Base-by-base conservation (phyloP, 92 coral and sea anemone genomes). In the Phymanthus crucifer region DNA sequence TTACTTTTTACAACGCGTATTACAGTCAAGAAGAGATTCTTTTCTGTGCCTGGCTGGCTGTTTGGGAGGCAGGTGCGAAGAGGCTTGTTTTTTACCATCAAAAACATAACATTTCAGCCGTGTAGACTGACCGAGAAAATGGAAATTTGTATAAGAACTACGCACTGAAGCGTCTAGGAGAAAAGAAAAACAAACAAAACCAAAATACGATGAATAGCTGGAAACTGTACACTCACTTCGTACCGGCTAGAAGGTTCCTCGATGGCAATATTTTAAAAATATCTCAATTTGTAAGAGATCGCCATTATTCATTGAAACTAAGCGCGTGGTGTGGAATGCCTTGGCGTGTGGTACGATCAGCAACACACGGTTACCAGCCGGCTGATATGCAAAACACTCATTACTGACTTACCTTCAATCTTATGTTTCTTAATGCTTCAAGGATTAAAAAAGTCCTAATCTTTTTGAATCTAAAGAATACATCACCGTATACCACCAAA, bases 361-460 rank as follows among this genome's bases (percentile, higher is more conserved):
- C 26, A 24, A 19, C 27, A 54, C 1, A 19, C n/a, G 23, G n/a
- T 1, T 19, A 54, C 19, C 33, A 61, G 68, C 68, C 29, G 33
- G 29, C 10, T 18, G 29, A 61, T 61, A 61, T 61, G 68, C 34
- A 61, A 61, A 61, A 61, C 17, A 61, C 34, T 58, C 32, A 7
- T 10, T 19, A 24, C 19, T 19, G 16, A 54, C 32, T 13, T 24
- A 9, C 32, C 48, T 43, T 43, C 48, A 43, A 43, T 43, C 13
- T 43, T 43, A 43, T 61, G 16, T 4, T n/a, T 61, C 33, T 61
- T 61, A 61, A 29, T 61, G 68, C 3, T 24, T 2, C 6, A 11
- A 61, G 68, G 68, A 61, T 61, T 61, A 61, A 61, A 29, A 61
- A 21, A 54, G 64, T 29, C n/a, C 6, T 54, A 54, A 54, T 54